Conservation (phyloP, 1,140 invertebrate genomes). For the Drosophila obscura region DNA sequence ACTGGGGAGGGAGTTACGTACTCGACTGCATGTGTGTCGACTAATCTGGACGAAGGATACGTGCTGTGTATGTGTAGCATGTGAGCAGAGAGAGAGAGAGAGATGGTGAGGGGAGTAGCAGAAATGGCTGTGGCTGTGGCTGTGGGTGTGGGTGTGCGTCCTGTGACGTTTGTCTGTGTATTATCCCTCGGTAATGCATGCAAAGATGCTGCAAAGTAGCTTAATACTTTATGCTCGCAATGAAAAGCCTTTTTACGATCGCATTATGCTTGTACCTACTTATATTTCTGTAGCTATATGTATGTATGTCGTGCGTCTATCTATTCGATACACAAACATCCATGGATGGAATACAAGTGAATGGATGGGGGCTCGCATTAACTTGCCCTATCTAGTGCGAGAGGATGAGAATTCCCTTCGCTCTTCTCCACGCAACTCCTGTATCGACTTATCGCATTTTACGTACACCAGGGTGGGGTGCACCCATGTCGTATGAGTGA, state of each 20-base stretch:
- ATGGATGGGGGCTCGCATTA: constrained; percentile 25
- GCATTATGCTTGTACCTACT: constrained; percentile 79
- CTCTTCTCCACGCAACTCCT: constrained; percentile 27
- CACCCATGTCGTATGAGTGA: constrained; percentile 77
- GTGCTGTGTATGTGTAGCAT: constrained; percentile 17
- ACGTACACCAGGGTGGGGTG: constrained; percentile 58
- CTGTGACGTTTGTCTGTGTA: constrained; percentile 61
- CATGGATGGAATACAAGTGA: neutral
- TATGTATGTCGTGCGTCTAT: constrained; percentile 41
- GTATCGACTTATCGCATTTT: constrained; percentile 64
- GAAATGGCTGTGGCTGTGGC: neutral
- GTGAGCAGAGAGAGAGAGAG: neutral
- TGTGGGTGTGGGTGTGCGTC: constrained; percentile 3
- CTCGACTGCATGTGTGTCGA: neutral
- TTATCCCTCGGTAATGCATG: constrained; percentile 79
- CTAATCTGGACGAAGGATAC: constrained; percentile 45
- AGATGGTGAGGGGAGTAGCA: neutral
- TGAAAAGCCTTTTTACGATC: constrained; percentile 82
- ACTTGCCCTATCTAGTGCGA: constrained; percentile 2
- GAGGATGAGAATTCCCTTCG: neutral
- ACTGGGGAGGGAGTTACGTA: neutral
- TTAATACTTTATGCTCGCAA: constrained; percentile 82
- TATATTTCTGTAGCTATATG: constrained; percentile 62
- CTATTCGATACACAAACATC: constrained; percentile 60
- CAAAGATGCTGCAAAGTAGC: constrained; percentile 82